Conservation (phyloP, 2,113 vertebrate species). For the Misgurnus anguillicaudatus region DNA sequence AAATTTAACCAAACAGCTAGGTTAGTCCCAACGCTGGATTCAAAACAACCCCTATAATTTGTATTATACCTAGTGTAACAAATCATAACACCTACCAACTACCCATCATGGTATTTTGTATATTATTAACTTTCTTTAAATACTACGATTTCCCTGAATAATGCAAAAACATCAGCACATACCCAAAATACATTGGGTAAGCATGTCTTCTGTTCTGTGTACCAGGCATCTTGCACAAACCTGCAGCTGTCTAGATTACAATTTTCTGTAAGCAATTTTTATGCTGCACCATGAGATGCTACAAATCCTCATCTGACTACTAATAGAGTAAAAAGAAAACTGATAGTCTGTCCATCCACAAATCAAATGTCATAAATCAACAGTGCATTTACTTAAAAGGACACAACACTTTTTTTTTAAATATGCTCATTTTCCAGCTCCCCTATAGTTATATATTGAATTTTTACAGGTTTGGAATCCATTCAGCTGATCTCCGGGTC, state of each 20-base stretch:
- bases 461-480: no score
- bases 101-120: not conserved
- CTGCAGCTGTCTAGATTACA: slow-evolving; percentile 17
- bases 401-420: no score
- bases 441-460: no score
- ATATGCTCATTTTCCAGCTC: no score
- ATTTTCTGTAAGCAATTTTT: slow-evolving; percentile 13
- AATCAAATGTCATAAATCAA: slow-evolving; percentile 27
- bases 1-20: no score
- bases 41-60: no score
- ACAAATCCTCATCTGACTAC: slow-evolving; percentile 7
- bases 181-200: slow-evolving; percentile 11
- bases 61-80: no score
- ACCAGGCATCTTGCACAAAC: slow-evolving; percentile 11
- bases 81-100: no score
- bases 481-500: no score
- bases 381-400: slow-evolving; percentile 10
- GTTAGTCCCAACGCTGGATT: no score
- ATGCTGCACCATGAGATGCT: not conserved
- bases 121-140: not conserved
- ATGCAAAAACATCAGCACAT: slow-evolving; percentile 1
- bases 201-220: slow-evolving; percentile 10
- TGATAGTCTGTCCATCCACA: not conserved
- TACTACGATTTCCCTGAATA: not conserved
- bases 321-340: not conserved